Conservation (phyloP, 2,888 invertebrate species). For the Acrocera orbiculus region DNA sequence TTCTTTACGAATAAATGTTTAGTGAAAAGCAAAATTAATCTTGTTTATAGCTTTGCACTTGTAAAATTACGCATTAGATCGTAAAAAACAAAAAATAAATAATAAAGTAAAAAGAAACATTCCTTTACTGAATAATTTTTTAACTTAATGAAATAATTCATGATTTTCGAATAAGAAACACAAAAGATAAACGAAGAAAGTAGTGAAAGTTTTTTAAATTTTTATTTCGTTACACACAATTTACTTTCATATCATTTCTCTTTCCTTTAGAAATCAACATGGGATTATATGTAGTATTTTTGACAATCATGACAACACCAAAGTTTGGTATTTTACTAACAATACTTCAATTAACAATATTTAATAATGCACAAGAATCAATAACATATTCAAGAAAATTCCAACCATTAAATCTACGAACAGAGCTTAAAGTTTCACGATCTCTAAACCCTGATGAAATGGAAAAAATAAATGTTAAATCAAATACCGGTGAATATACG, state of each 20-base stretch:
- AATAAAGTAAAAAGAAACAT: no score
- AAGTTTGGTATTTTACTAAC: neutral
- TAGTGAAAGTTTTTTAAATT: slow-evolving; percentile 7
- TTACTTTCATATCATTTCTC: slow-evolving; percentile 7
- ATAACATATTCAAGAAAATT: no score
- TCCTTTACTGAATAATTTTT: no score
- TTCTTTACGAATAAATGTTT: no score
- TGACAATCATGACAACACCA: neutral
- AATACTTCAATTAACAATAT: slow-evolving; percentile 1
- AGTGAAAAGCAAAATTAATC: no score
- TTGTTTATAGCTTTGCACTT: no score
- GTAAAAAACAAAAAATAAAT: no score
- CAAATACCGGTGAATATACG: slow-evolving; percentile 56
- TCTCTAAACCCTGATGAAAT: slow-evolving; percentile 60
- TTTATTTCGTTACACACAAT: slow-evolving; percentile 1
- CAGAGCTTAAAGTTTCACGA: slow-evolving; percentile 58
- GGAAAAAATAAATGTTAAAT: slow-evolving; percentile 58
- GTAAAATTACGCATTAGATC: no score
- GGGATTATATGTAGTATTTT: slow-evolving; percentile 3
- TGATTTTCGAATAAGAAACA: no score
- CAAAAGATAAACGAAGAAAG: slow-evolving; percentile 4
- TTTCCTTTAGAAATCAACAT: slow-evolving; percentile 5
- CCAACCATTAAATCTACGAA: slow-evolving; percentile 44
- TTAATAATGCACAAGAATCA: no score
- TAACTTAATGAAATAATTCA: no score